phyloP scores from a whole-genome alignment of 2,888 invertebrate species.

The Calephelis perditalis region DNA sequence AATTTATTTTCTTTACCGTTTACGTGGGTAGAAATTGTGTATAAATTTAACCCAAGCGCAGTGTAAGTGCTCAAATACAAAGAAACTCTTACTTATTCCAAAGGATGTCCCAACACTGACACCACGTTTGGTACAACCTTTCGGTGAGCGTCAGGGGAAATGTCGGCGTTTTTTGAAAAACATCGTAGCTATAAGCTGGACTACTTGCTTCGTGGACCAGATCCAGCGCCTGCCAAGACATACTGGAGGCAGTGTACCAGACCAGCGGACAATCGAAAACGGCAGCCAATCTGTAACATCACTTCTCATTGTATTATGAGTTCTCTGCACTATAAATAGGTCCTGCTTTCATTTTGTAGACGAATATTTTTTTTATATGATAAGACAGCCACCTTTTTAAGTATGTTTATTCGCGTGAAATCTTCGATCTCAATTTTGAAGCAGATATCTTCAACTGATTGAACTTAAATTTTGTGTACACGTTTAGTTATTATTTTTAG shows the following conservation, averaged over 20 bases:
- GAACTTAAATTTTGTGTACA: no score
- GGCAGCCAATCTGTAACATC: constrained; percentile 38
- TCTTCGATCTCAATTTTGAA: no score
- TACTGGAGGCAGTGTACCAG: constrained; percentile 46
- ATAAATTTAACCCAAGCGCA: no score
- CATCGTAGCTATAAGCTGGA: constrained; percentile 25
- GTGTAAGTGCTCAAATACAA: no score
- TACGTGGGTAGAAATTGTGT: no score
- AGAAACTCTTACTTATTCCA: constrained; percentile 40
- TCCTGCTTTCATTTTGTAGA: no score
- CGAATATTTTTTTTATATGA: no score
- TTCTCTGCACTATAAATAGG: constrained; percentile 1
- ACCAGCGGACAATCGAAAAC: constrained; percentile 48
- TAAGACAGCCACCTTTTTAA: no score
- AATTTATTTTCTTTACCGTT: no score
- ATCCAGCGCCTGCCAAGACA: constrained; percentile 42
- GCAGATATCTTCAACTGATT: no score
- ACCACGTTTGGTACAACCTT: constrained; percentile 36
- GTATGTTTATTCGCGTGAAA: no score
- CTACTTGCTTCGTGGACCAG: constrained; percentile 42
- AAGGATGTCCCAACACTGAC: constrained; percentile 38
- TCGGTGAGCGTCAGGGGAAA: constrained; percentile 33
- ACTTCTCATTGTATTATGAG: neutral
- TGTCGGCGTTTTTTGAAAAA: constrained; percentile 28
- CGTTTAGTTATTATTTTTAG: no score